These are phyloP conservation scores for Epinotia bilunana DNA, from an alignment of 2,888 invertebrate species.

Conservation along the genomic window DNA sequence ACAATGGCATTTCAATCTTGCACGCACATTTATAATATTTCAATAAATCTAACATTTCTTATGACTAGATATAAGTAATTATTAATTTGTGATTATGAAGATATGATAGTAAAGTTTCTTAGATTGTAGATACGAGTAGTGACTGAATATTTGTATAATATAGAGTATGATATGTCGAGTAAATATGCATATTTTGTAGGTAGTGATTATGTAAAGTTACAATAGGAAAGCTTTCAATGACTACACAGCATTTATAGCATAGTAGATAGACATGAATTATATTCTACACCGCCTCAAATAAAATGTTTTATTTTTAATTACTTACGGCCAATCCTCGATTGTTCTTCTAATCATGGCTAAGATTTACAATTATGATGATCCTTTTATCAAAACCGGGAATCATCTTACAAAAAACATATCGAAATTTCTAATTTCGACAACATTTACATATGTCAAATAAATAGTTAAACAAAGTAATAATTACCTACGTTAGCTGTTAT, in stretches of 20 bases:
- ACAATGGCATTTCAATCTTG: conserved; percentile 64
- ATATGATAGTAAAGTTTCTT: conserved; percentile 34
- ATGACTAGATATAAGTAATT: conserved; percentile 22
- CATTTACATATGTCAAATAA: not conserved
- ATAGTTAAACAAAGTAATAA: not conserved
- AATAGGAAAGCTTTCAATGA: conserved; percentile 19
- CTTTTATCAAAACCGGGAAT: not conserved
- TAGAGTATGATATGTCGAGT: conserved; percentile 42
- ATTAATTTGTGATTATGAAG: conserved; percentile 30
- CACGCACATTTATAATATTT: conserved; percentile 54
- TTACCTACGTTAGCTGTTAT: not conserved
- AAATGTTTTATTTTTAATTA: not conserved
- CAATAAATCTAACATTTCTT: conserved; percentile 14
- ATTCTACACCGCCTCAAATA: not conserved
- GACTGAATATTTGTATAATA: conserved; percentile 36
- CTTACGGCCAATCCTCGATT: not conserved
- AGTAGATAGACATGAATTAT: conserved; percentile 15
- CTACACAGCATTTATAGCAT: conserved; percentile 17
- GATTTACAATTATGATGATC: not conserved
- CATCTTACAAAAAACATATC: not conserved
- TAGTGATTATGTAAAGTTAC: conserved; percentile 38
- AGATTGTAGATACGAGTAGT: conserved; percentile 24
- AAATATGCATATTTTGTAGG: conserved; percentile 39
- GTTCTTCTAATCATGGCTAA: not conserved
- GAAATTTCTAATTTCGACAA: not conserved